Evolutionary conservation across 1,140 invertebrate genomes (phyloP).

Genomic region (Nephila pilipes): DNA sequence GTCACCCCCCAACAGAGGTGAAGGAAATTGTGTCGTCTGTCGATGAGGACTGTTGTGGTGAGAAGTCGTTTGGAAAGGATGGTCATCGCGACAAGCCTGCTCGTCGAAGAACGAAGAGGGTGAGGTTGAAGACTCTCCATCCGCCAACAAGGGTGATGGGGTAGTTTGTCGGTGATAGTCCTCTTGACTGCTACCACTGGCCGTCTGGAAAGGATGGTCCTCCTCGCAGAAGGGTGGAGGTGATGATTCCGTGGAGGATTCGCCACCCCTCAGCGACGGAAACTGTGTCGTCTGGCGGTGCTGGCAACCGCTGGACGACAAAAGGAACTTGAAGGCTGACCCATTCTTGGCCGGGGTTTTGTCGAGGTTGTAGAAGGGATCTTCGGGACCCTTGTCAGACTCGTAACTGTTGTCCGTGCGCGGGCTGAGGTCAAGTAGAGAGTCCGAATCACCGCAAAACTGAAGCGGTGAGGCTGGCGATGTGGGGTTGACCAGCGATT

Average conservation of each 20-base stretch:
- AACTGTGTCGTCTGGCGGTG: conserved; percentile 16
- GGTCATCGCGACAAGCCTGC: conserved; percentile 32
- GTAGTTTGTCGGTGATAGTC: neutral
- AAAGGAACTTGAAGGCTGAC: conserved; percentile 40
- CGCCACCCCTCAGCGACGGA: conserved; percentile 5
- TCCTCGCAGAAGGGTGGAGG: neutral
- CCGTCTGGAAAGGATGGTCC: conserved; percentile 12
- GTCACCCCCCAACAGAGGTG: neutral
- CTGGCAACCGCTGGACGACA: conserved; percentile 7
- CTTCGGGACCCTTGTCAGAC: conserved; percentile 22
- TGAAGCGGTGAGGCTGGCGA: conserved; percentile 52
- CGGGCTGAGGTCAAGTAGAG: conserved; percentile 66
- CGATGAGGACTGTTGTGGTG: neutral
- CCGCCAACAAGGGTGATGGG: neutral
- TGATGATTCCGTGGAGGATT: conserved; percentile 15
- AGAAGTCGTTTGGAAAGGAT: conserved; percentile 40
- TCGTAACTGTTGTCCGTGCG: conserved; percentile 70
- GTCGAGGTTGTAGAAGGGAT: conserved; percentile 14
- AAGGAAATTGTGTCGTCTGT: neutral
- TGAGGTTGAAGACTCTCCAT: conserved; percentile 23
- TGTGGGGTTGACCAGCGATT: conserved; percentile 19
- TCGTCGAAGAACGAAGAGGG: conserved; percentile 61
- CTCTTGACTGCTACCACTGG: neutral
- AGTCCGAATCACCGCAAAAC: conserved; percentile 56
- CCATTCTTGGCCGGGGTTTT: neutral